Base-by-base conservation (phyloP, 2,113 vertebrate genomes). In the Osmerus mordax region DNA sequence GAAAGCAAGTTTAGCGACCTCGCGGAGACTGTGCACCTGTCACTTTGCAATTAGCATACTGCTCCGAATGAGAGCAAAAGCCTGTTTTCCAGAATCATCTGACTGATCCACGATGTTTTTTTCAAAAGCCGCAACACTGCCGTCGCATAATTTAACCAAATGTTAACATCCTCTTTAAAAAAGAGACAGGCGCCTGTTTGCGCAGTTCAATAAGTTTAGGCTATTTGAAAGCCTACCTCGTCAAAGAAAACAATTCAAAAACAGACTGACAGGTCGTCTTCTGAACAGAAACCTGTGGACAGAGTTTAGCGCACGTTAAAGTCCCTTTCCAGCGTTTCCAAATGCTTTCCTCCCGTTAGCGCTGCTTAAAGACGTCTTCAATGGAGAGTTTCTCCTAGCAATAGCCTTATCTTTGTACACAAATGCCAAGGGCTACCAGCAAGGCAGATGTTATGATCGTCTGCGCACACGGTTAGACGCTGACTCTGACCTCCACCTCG, bases 231-330 rank as follows among this genome's bases (percentile, higher is more conserved):
- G 41, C 41, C 41, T 47, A 47, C 41, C 41, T 47, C 9, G 41
- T 47, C 9, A 9, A 18, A 19, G 55, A 56, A 4, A 56, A 23
- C 3, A 62, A 25, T 2, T 29, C 11, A 36, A n/a, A 32, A 65
- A 65, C 7, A 64, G 21, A 64, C 29, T 36, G 25, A n/a, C 56
- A 59, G 9, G 19, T 60, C 58, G 58, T 60, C 11, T 41, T 12
- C 28, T 60, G 65, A n/a, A 51, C 29, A 32, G 53, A 81, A 83
- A 87, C 86, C 85, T 87, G 86, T 89, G 74, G 83, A 71, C 73
- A 72, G 47, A 62, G 14, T 5, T 21, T n/a, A 47, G 73, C 23
- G 72, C 71, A 28, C n/a, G 59, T 7, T 51, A 52, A 36, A 15
- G 32, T 65, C 76, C 76, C 41, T 41, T 54, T 47, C 3, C 41